Evolutionary conservation across 2,797 vertebrate genomes (phyloP).

Genomic region (Vireo griseus): DNA sequence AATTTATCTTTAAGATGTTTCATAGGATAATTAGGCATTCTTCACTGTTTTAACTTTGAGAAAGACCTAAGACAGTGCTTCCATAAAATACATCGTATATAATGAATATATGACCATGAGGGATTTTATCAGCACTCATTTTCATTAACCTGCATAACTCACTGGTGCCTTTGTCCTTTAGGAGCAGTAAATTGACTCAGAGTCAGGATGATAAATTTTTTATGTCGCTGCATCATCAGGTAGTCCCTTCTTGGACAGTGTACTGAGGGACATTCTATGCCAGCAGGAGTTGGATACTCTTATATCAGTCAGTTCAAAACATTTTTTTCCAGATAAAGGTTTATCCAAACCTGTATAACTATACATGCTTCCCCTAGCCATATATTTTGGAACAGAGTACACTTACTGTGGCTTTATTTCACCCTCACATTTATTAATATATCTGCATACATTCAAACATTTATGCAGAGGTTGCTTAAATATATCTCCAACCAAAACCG

Average conservation of each 20-base stretch:
- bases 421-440: neutral
- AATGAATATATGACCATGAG: neutral
- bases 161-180: neutral
- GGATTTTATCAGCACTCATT: conserved; percentile 39
- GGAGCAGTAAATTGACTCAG: neutral
- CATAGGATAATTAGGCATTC: neutral
- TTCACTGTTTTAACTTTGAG: neutral
- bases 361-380: neutral
- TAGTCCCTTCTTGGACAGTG: neutral
- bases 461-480: neutral
- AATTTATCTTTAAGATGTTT: neutral
- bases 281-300: neutral
- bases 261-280: neutral
- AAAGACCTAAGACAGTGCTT: neutral
- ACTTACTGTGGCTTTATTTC: neutral
- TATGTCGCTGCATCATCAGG: neutral
- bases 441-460: neutral
- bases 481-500: neutral
- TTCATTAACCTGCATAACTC: conserved; percentile 28
- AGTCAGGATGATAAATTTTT: neutral
- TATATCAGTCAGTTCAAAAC: neutral
- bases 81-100: neutral
- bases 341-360: neutral
- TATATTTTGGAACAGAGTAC: neutral
- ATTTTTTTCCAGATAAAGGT: neutral